These are phyloP conservation scores for Sitobion miscanthi DNA, from an alignment of 1,140 invertebrate genomes.

Conservation along the genomic window DNA sequence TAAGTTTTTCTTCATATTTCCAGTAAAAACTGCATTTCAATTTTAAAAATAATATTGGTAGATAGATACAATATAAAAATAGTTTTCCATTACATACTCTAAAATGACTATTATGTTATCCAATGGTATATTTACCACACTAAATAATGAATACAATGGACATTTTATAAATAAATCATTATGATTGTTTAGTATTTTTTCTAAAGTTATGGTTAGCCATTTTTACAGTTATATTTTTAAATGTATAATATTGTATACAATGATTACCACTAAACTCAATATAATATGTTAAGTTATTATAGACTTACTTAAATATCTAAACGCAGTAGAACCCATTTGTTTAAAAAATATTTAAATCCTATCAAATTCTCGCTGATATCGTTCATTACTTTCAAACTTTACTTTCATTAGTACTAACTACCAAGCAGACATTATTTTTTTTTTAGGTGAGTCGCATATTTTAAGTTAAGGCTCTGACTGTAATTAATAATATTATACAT, in stretches of 20 bases:
- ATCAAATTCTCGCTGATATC: neutral
- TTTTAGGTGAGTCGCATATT: neutral
- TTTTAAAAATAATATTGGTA: neutral
- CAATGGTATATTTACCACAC: neutral
- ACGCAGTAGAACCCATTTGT: too few relatives aligned
- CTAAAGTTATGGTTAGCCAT: too few relatives aligned
- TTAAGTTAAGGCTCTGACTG: neutral
- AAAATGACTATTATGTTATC: neutral
- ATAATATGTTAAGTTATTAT: too few relatives aligned
- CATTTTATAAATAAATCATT: neutral
- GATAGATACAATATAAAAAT: too few relatives aligned
- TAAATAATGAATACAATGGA: neutral
- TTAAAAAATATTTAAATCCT: neutral
- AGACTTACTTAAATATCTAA: too few relatives aligned
- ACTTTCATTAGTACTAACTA: neutral
- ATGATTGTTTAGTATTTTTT: neutral
- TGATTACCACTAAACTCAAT: too few relatives aligned
- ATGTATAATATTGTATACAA: too few relatives aligned
- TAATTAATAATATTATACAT: neutral
- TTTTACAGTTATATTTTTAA: too few relatives aligned
- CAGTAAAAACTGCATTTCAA: neutral
- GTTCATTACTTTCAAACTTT: neutral
- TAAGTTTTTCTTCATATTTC: neutral
- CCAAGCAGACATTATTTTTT: neutral
- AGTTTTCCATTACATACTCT: neutral